Conservation (phyloP, 2,888 invertebrate species). For the Drymonia ruficornis region DNA sequence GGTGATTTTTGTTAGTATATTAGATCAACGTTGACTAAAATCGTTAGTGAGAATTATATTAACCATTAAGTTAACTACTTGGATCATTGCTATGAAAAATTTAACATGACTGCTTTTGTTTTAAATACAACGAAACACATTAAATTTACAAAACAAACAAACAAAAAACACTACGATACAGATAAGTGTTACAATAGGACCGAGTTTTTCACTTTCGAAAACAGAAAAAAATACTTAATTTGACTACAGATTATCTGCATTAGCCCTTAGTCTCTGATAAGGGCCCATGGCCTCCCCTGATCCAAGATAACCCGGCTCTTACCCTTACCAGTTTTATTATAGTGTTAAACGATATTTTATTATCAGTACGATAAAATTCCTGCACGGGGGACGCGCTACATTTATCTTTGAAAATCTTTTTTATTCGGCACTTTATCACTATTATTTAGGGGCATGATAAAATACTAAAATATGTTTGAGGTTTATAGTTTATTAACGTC, state of each 20-base stretch:
- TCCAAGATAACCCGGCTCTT: constrained; percentile 55
- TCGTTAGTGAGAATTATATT: neutral
- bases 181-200: neutral
- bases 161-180: neutral
- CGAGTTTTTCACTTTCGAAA: neutral
- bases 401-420: constrained; percentile 73
- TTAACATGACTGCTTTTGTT: no score
- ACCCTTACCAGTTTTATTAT: constrained; percentile 59
- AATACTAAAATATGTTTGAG: constrained; percentile 49
- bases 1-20: constrained; percentile 28
- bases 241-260: constrained; percentile 34
- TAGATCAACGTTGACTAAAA: neutral
- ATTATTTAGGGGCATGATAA: constrained; percentile 75
- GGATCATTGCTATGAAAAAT: no score
- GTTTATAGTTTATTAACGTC: constrained; percentile 36
- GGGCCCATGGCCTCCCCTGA: constrained; percentile 53
- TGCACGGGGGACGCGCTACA: constrained; percentile 49
- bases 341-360: constrained; percentile 77
- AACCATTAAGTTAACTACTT: no score
- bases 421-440: constrained; percentile 75
- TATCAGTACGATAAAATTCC: constrained; percentile 69
- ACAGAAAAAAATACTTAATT: constrained; percentile 25
- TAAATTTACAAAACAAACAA: neutral
- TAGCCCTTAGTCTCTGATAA: constrained; percentile 41
- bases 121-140: no score